A percentile compares a stretch with the other conserved stretches of the same genome.
phyloP scores from a whole-genome alignment of 2,113 vertebrate species.

The Syngnathoides biaculeatus region DNA sequence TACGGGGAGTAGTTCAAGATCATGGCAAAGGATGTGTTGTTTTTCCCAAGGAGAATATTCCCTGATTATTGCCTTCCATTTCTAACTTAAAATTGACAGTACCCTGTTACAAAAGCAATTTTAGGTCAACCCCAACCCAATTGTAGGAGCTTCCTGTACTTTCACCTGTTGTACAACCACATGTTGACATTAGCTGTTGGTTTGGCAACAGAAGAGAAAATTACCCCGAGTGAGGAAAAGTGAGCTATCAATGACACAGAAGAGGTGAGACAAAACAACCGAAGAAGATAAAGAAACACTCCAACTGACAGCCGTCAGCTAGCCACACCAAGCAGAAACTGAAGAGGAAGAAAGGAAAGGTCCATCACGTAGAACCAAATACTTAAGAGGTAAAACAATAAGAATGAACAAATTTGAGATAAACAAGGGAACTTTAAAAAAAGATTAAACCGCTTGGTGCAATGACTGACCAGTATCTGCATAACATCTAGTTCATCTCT shows the following conservation, averaged over 20 bases:
- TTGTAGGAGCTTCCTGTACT: background rate
- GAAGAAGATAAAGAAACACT: constrained; percentile 28
- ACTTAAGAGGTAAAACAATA: constrained; percentile 19
- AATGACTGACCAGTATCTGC: constrained; percentile 58
- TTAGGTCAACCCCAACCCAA: background rate
- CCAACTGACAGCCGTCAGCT: constrained; percentile 23
- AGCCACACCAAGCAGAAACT: constrained; percentile 16
- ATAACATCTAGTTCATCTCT: constrained; percentile 50
- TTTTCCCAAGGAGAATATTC: background rate
- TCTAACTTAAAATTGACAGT: background rate
- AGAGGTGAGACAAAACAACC: constrained; percentile 5
- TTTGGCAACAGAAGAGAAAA: constrained; percentile 28
- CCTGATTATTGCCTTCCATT: background rate
- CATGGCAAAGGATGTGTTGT: background rate
- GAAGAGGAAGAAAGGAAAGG: constrained; percentile 20
- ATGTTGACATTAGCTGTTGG: constrained; percentile 37
- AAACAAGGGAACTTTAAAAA: constrained; percentile 8
- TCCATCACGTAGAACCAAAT: constrained; percentile 20
- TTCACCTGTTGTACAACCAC: constrained; percentile 27
- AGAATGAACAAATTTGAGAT: constrained; percentile 14
- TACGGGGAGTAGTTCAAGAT: background rate
- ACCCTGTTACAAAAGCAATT: background rate
- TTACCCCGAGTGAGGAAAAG: constrained; percentile 11
- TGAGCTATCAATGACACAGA: constrained; percentile 4
- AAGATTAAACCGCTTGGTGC: constrained; percentile 38